These are phyloP conservation scores for Physeter macrocephalus DNA, from an alignment of 2,113 vertebrate genomes.

Conservation along the genomic window DNA sequence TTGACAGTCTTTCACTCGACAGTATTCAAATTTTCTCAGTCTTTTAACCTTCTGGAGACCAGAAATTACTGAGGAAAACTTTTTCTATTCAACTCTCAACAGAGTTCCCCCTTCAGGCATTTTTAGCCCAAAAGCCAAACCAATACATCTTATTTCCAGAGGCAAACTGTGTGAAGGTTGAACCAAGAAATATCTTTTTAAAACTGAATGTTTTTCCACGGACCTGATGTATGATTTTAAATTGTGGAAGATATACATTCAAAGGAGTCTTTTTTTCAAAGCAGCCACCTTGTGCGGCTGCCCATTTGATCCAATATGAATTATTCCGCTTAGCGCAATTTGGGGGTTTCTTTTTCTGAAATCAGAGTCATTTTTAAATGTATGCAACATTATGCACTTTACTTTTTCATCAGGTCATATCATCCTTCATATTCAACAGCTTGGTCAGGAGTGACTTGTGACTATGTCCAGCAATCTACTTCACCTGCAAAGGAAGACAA, in stretches of 20 bases:
- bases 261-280: not conserved
- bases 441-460: not conserved
- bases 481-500: not conserved
- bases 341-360: not conserved
- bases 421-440: not conserved
- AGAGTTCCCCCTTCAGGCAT: not conserved
- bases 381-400: not conserved
- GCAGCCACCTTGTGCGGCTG: not conserved
- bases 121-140: not conserved
- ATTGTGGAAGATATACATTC: not conserved
- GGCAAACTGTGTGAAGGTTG: not conserved
- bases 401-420: not conserved
- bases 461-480: slow-evolving; percentile 18
- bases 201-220: not conserved
- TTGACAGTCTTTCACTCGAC: not conserved
- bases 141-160: not conserved
- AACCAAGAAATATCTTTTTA: not conserved
- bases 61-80: not conserved
- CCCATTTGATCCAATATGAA: not conserved
- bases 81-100: not conserved
- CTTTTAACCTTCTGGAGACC: not conserved
- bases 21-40: not conserved
- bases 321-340: not conserved
- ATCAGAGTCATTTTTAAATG: not conserved
- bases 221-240: not conserved